phyloP scores from a whole-genome alignment of 35 echinoderm and acorn worm genomes.

The Nesometra sesokonis region DNA sequence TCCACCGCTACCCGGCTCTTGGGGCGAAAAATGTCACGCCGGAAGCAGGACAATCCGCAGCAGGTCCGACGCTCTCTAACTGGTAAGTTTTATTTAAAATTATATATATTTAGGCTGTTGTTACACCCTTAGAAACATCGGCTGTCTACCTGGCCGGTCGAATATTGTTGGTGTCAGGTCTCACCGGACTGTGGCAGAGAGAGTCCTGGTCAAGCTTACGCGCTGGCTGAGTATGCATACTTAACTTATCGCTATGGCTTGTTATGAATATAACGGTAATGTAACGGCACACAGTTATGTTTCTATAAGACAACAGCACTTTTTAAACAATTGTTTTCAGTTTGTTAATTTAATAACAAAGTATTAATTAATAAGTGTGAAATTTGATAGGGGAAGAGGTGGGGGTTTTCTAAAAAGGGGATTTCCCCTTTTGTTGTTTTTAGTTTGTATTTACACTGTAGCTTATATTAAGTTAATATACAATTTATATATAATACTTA shows the following conservation, averaged over 20 bases:
- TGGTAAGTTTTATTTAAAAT: constrained; percentile 58
- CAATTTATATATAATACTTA: neutral
- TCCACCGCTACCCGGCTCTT: constrained; percentile 96
- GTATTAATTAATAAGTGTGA: neutral
- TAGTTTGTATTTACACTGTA: no score
- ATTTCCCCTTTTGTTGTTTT: neutral
- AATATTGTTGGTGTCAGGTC: neutral
- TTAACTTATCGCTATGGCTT: neutral
- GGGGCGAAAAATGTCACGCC: constrained; percentile 99
- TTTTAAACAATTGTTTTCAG: neutral
- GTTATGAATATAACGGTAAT: neutral
- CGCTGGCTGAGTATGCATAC: no score
- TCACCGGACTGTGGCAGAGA: neutral
- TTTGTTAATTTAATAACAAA: neutral
- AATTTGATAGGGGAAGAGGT: neutral
- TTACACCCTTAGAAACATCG: neutral
- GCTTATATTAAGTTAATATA: no score
- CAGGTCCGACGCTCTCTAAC: constrained; percentile 76
- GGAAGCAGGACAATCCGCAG: constrained; percentile 99
- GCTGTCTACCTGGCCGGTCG: neutral
- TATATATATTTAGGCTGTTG: constrained; percentile 10
- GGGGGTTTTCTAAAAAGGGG: neutral
- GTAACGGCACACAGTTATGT: neutral
- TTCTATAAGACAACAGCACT: neutral
- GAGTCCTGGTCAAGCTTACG: neutral